A percentile compares a stretch with the other conserved stretches of the same genome.
Evolutionary conservation across 2,888 invertebrate genomes (phyloP).

Genomic region (Epinotia brunnichana): DNA sequence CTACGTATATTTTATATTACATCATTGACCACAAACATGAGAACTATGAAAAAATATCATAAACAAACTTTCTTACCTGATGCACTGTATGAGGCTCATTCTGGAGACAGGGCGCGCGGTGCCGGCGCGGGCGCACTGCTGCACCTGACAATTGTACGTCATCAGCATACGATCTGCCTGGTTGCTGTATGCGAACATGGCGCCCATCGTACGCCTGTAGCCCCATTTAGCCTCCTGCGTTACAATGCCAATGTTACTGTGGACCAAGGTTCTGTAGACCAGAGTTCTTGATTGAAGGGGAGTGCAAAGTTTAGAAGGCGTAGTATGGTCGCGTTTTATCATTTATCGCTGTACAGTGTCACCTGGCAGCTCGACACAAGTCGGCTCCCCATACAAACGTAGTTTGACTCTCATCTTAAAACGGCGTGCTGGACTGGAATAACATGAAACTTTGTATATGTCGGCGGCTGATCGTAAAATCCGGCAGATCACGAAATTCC

Average conservation of each 20-base stretch:
- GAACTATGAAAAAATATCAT: neutral
- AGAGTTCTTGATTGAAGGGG: slow-evolving; percentile 3
- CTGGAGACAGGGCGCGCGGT: slow-evolving; percentile 70
- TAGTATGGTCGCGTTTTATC: neutral
- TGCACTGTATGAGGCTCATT: slow-evolving; percentile 92
- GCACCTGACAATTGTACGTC: slow-evolving; percentile 83
- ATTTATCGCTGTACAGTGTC: neutral
- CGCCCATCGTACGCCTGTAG: slow-evolving; percentile 82
- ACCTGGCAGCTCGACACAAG: no score
- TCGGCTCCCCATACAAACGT: no score
- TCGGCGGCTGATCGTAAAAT: no score
- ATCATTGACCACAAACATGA: no score
- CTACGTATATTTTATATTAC: no score
- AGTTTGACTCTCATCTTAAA: no score
- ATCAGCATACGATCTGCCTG: slow-evolving; percentile 82
- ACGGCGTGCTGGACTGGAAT: no score
- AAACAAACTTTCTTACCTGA: slow-evolving; percentile 82
- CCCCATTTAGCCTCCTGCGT: slow-evolving; percentile 83
- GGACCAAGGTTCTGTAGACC: slow-evolving; percentile 27
- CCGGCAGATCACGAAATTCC: no score
- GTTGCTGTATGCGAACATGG: slow-evolving; percentile 82
- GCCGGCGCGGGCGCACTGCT: slow-evolving; percentile 77
- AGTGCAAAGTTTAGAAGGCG: neutral
- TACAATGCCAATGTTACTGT: slow-evolving; percentile 63
- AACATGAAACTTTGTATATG: no score